These are phyloP conservation scores for Esperia sulphurella DNA, from an alignment of 2,888 invertebrate species.

Conservation along the genomic window DNA sequence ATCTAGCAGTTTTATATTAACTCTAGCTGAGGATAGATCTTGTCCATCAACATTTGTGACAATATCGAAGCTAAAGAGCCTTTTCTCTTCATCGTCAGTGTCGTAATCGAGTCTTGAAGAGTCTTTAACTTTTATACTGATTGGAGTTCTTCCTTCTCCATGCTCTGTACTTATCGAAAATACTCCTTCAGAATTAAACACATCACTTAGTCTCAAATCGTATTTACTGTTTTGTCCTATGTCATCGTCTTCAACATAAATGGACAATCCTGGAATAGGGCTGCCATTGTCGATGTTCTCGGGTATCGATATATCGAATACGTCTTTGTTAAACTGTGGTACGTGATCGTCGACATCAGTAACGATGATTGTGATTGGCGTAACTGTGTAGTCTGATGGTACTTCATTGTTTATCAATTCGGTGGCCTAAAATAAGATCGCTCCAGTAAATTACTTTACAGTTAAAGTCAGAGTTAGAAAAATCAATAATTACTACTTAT, in stretches of 20 bases:
- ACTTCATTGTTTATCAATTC: constrained; percentile 86
- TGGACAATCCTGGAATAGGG: constrained; percentile 84
- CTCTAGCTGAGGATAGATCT: constrained; percentile 79
- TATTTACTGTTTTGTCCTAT: constrained; percentile 87
- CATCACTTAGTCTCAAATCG: constrained; percentile 79
- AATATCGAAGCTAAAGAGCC: constrained; percentile 83
- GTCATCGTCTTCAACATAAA: constrained; percentile 86
- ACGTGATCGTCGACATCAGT: constrained; percentile 88
- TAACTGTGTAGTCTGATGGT: constrained; percentile 83
- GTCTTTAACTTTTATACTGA: constrained; percentile 85
- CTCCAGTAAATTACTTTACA: not conserved
- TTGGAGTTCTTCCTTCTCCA: constrained; percentile 86
- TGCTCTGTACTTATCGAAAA: constrained; percentile 83
- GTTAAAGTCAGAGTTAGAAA: not conserved
- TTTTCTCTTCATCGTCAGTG: constrained; percentile 77
- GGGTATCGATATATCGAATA: constrained; percentile 84
- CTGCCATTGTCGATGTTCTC: constrained; percentile 87
- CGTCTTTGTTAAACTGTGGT: constrained; percentile 83
- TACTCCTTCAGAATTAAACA: constrained; percentile 77
- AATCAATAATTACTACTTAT: too few species aligned
- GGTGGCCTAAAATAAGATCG: constrained; percentile 75
- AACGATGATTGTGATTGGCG: constrained; percentile 86
- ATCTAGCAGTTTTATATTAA: constrained; percentile 84
- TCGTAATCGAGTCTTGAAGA: constrained; percentile 85
- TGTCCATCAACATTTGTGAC: constrained; percentile 77